Evolutionary conservation across 2,888 invertebrate species (phyloP).

Genomic region (Steinernema hermaphroditum): DNA sequence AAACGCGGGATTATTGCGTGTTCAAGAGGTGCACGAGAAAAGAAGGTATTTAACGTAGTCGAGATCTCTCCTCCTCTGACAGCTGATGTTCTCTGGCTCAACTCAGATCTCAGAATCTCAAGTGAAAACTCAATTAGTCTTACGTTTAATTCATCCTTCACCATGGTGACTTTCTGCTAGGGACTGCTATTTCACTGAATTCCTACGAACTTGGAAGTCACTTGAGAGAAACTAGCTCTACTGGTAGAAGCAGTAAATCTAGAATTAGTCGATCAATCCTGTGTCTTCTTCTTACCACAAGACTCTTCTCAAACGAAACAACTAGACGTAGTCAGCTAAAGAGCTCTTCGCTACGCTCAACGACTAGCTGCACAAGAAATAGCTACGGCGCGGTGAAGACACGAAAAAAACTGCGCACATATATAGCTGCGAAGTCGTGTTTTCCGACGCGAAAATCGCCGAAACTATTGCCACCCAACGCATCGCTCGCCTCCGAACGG

Average conservation of each 20-base stretch:
- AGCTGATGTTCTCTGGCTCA: not conserved
- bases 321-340: too few relatives aligned
- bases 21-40: not conserved
- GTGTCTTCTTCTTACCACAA: too few relatives aligned
- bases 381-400: too few relatives aligned
- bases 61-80: not conserved
- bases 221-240: conserved; percentile 6
- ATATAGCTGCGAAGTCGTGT: too few relatives aligned
- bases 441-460: too few relatives aligned
- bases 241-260: not conserved
- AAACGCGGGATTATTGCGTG: not conserved
- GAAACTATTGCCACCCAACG: too few relatives aligned
- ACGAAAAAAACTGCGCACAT: too few relatives aligned
- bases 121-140: conserved; percentile 17
- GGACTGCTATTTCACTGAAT: not conserved
- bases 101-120: not conserved
- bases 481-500: too few relatives aligned
- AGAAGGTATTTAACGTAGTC: not conserved
- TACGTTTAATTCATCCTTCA: conserved; percentile 13
- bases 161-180: conserved; percentile 3
- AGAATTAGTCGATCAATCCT: not conserved
- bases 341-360: too few relatives aligned
- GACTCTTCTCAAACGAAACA: too few relatives aligned
- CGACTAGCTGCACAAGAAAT: too few relatives aligned
- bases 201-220: not conserved